Evolutionary conservation across 2,888 invertebrate species (phyloP), one percentile per base, ranked within the genome.

Genomic region (Morinoia aosen): DNA sequence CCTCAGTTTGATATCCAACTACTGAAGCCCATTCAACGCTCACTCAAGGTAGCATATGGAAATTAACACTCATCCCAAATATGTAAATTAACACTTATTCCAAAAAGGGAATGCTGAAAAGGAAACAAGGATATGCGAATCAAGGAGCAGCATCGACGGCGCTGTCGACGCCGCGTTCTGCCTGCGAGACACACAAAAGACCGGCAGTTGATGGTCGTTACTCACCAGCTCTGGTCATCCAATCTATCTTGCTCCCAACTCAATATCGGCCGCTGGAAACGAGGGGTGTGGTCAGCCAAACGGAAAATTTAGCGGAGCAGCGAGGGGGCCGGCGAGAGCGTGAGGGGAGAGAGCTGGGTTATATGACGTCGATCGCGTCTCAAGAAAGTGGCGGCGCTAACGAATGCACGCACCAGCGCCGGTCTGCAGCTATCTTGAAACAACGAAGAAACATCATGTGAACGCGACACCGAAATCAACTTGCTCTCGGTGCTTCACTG

Each of bases 231-330:
- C 93, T 57, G 56, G 93, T 48, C 48, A 93, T 93, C 93, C 93
- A 93, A 93, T 93, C 93, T 93, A 93, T 93, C 93, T 93, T 93
- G 57, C 48, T 33, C 93, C 93, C 93, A 93, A 93, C 93, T 93
- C 93, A 93, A 93, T 93, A 93, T 93, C 93, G 93, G 25, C 39
- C 40, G 93, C 93, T 57, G 56, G 57, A 57, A 56, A 57, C 56
- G 57, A 56, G 57, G 93, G 93, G 93, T 57, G 93, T 56, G 57
- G 93, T 57, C 57, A 93, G 93, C 93, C 93, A 57, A 56, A 57
- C 93, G 93, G 93, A 93, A 93, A 93, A 93, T 93, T 93, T 93
- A 57, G 93, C n/a, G 93, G 57, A 39, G 90, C 93, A 57, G 57
- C 8, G 93, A 48, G 93, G 39, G 91, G 48, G 39, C n/a, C 48